Evolutionary conservation across 1,140 invertebrate species (phyloP), one percentile per base, ranked within the genome.

Genomic region (Drosophila grimshawi): DNA sequence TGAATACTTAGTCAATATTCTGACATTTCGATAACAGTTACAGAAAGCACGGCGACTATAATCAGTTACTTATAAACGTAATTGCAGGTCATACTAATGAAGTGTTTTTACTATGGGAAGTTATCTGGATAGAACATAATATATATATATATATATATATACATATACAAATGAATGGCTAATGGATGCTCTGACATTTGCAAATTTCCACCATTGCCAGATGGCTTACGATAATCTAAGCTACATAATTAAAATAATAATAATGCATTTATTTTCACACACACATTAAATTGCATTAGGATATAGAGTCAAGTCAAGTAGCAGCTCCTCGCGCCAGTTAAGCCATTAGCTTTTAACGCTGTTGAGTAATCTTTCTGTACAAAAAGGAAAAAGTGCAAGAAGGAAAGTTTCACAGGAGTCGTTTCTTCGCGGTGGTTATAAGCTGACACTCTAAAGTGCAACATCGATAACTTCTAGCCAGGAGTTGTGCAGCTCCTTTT

Each of bases 391-490:
- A 71, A 45, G 60, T 65, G 35, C 27, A 72, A 52, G 60, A 72
- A 60, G 52, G 55, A 80, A 85, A 85, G 60, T 57, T 75, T 41
- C 35, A 19, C 53, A 33, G 32, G 5, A 5, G 30, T 35, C 33
- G 32, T 46, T 19, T 65, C 48, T 71, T 64, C 41, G 45, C 27
- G 27, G 10, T 30, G 10, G 45, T 27, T 55, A 52, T 65, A 65
- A 80, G 80, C 72, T 61, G 69, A 57, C 81, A 69, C 51, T 56
- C 49, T 43, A 75, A 81, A 86, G 79, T 86, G 83, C 82, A 86
- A 72, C 79, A 86, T 76, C 82, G 79, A 86, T 82, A 86, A 86
- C 65, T 86, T 81, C 66, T 76, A 57, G 80, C 65, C 76, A 64
- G 66, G 66, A 85, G 72, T 77, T 83, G 46, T 64, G 46, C 46